Conservation (phyloP, 2,888 invertebrate genomes). For the Andricus curvator region DNA sequence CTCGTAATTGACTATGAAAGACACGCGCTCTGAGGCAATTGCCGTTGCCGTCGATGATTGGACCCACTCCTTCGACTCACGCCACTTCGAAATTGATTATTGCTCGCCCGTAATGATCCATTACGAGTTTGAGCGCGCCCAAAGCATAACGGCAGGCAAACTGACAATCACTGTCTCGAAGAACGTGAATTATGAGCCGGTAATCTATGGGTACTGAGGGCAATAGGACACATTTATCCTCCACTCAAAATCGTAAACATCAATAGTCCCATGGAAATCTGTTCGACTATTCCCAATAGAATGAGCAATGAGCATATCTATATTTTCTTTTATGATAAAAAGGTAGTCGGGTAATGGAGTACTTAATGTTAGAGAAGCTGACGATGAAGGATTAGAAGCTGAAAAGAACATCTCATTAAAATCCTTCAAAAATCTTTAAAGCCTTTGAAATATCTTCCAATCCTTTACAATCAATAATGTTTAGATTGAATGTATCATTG, state of each 20-base stretch:
- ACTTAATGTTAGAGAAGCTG: background rate
- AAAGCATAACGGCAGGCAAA: constrained; percentile 69
- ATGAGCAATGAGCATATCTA: constrained; percentile 11
- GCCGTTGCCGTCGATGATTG: constrained; percentile 53
- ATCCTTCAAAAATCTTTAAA: background rate
- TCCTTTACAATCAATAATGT: background rate
- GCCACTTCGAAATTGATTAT: constrained; percentile 73
- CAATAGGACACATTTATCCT: constrained; percentile 60
- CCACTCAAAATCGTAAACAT: constrained; percentile 40
- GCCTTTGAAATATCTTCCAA: background rate
- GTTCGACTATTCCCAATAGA: constrained; percentile 7
- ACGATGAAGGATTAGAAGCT: background rate
- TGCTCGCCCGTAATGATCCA: constrained; percentile 74
- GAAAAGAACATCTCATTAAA: background rate
- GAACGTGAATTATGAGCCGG: constrained; percentile 75
- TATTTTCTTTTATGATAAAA: constrained; percentile 12
- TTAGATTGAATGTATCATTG: too few species aligned
- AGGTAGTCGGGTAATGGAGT: background rate
- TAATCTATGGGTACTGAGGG: constrained; percentile 70
- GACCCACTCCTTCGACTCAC: constrained; percentile 58
- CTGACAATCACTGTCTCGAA: constrained; percentile 77
- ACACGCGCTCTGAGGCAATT: constrained; percentile 54
- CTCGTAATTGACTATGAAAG: constrained; percentile 55
- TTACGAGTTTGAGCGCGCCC: constrained; percentile 63
- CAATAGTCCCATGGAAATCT: constrained; percentile 37